phyloP scores from a whole-genome alignment of 2,888 invertebrate species.

The Arge pagana region DNA sequence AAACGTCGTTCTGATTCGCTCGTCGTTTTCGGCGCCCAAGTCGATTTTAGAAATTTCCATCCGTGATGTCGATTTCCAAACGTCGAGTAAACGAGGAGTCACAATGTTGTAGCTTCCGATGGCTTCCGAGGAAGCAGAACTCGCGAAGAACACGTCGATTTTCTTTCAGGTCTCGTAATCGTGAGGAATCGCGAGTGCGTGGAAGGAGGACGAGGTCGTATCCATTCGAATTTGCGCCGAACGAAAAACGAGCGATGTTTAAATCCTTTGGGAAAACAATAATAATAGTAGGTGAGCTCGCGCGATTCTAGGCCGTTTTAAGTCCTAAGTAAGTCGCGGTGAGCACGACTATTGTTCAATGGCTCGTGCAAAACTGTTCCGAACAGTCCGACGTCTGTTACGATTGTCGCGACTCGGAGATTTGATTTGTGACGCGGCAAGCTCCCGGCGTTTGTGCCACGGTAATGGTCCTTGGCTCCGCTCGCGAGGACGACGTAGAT shows the following conservation, averaged over 20 bases:
- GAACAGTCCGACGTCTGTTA: conserved; percentile 40
- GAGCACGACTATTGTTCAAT: conserved; percentile 37
- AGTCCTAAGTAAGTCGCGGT: conserved; percentile 11
- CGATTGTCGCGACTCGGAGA: conserved; percentile 39
- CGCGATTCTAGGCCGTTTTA: conserved; percentile 5
- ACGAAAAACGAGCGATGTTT: no score
- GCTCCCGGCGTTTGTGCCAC: conserved; percentile 42
- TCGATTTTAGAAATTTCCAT: no score
- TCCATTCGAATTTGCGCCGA: background rate
- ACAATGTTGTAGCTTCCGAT: no score
- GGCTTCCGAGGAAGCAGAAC: no score
- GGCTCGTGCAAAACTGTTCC: conserved; percentile 41
- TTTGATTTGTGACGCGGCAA: conserved; percentile 49
- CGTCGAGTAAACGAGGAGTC: no score
- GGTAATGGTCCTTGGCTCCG: conserved; percentile 45
- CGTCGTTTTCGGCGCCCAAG: no score
- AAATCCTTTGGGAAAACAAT: conserved; percentile 6
- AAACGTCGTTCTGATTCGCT: no score
- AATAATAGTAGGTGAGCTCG: no score
- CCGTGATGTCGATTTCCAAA: no score
- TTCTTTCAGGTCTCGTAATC: no score
- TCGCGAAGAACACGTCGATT: no score
- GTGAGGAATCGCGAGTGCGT: no score
- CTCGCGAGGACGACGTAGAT: conserved; percentile 42
- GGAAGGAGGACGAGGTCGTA: background rate